phyloP scores from a whole-genome alignment of 2,113 vertebrate genomes.

The Colaptes auratus region DNA sequence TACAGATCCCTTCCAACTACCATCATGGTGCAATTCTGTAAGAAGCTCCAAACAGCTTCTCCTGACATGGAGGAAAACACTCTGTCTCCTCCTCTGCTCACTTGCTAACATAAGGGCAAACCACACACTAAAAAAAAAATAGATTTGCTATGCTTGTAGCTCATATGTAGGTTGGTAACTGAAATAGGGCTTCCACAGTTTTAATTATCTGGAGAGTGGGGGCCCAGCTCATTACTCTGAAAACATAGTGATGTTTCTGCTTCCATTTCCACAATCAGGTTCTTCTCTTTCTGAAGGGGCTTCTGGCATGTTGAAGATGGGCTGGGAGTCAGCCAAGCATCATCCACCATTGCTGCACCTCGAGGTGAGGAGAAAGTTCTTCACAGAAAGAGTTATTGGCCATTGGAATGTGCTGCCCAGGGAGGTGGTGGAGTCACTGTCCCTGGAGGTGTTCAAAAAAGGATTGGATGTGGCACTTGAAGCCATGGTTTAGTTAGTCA shows the following conservation, averaged over 20 bases:
- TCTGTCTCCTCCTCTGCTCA: background rate
- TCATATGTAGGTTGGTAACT: conserved; percentile 48
- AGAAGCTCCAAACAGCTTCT: background rate
- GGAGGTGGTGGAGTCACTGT: no score
- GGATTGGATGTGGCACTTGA: no score
- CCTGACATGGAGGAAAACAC: background rate
- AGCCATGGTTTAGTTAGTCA: no score
- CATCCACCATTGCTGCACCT: fast-evolving
- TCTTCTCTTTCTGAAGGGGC: background rate
- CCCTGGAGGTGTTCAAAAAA: no score
- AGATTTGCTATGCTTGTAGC: background rate
- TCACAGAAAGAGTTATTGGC: no score
- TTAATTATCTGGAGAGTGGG: conserved; percentile 38
- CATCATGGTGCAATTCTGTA: background rate
- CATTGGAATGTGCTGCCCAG: no score
- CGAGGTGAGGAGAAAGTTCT: no score
- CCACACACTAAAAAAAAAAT: background rate
- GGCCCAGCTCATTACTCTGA: conserved; percentile 22
- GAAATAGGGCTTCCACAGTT: conserved; percentile 32
- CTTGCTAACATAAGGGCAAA: background rate
- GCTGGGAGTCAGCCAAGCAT: background rate
- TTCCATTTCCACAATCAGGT: conserved; percentile 17
- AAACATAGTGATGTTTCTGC: background rate
- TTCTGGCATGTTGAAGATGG: background rate
- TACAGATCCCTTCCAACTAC: no score